Percentiles rank a stretch among this genome's conserved stretches.
phyloP scores from a whole-genome alignment of 2,888 invertebrate species.

The Tetheella fluctuosa region DNA sequence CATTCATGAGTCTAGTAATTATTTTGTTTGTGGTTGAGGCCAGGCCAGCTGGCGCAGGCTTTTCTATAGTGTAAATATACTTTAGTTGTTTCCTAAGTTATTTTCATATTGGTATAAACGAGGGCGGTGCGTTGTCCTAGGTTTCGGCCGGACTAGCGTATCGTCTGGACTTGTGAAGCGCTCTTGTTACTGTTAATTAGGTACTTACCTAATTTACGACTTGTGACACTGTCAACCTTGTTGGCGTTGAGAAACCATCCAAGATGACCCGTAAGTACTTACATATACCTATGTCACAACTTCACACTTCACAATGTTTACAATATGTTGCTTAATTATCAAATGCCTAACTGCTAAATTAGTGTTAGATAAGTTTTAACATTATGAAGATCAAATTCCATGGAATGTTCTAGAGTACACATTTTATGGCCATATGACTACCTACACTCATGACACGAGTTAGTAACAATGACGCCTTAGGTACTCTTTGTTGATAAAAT shows the following conservation, averaged over 20 bases:
- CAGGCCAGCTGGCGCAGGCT: slow-evolving; percentile 49
- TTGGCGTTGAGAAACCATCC: slow-evolving; percentile 46
- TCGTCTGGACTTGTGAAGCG: slow-evolving; percentile 70
- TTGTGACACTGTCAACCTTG: slow-evolving; percentile 43
- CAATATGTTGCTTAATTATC: slow-evolving; percentile 12
- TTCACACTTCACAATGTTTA: slow-evolving; percentile 19
- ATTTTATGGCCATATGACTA: slow-evolving; percentile 26
- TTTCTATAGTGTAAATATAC: slow-evolving; percentile 52
- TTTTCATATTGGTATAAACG: slow-evolving; percentile 63
- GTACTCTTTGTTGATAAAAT: slow-evolving; percentile 26
- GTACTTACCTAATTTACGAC: slow-evolving; percentile 36
- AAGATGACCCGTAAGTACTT: slow-evolving; percentile 79
- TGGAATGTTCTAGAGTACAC: slow-evolving; percentile 59
- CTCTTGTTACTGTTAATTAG: slow-evolving; percentile 32
- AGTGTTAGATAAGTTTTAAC: neutral
- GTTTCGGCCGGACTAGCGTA: slow-evolving; percentile 83
- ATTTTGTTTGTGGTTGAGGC: slow-evolving; percentile 53
- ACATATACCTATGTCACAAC: neutral
- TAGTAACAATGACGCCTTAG: slow-evolving; percentile 37
- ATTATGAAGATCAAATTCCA: slow-evolving; percentile 30
- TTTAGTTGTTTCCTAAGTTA: slow-evolving; percentile 71
- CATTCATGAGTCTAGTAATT: slow-evolving; percentile 17
- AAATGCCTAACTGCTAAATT: neutral
- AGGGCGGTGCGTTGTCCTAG: slow-evolving; percentile 84
- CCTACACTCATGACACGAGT: slow-evolving; percentile 37